These are phyloP conservation scores for Pungitius pungitius DNA, from an alignment of 2,113 vertebrate genomes.

Conservation along the genomic window DNA sequence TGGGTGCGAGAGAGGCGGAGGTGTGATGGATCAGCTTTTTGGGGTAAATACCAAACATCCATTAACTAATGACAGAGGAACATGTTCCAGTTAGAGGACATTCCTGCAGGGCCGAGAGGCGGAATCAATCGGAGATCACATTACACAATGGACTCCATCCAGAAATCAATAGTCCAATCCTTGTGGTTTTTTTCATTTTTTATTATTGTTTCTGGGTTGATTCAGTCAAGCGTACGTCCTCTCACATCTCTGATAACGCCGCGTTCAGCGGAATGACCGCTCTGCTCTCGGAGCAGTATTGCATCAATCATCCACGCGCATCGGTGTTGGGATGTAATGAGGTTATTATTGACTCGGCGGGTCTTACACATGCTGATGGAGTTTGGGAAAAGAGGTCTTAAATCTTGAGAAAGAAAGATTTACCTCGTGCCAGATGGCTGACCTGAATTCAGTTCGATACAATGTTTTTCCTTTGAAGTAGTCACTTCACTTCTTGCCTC, in stretches of 20 bases:
- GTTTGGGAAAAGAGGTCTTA: too few relatives aligned
- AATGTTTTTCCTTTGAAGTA: not conserved
- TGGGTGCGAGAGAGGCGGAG: constrained; percentile 32
- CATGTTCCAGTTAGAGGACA: not conserved
- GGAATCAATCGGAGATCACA: constrained; percentile 25
- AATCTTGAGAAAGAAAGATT: not conserved
- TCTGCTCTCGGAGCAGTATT: not conserved
- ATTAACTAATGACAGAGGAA: not conserved
- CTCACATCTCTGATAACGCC: constrained; percentile 5
- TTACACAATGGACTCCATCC: constrained; percentile 18
- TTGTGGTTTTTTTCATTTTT: constrained; percentile 2
- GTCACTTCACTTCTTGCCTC: not conserved
- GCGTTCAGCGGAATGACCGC: not conserved
- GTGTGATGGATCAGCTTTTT: not conserved
- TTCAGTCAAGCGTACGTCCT: constrained; percentile 21
- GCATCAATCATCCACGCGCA: not conserved
- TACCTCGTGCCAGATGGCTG: not conserved
- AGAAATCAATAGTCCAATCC: constrained; percentile 36
- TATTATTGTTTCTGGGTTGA: not conserved
- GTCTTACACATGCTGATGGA: not conserved
- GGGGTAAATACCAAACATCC: not conserved
- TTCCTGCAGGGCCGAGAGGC: not conserved
- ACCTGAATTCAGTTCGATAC: not conserved
- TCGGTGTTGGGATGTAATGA: not conserved
- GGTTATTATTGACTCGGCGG: not conserved